Percentiles rank a stretch among this genome's conserved stretches.
phyloP scores from a whole-genome alignment of 1,140 invertebrate species.

The Octopus bimaculoides region DNA sequence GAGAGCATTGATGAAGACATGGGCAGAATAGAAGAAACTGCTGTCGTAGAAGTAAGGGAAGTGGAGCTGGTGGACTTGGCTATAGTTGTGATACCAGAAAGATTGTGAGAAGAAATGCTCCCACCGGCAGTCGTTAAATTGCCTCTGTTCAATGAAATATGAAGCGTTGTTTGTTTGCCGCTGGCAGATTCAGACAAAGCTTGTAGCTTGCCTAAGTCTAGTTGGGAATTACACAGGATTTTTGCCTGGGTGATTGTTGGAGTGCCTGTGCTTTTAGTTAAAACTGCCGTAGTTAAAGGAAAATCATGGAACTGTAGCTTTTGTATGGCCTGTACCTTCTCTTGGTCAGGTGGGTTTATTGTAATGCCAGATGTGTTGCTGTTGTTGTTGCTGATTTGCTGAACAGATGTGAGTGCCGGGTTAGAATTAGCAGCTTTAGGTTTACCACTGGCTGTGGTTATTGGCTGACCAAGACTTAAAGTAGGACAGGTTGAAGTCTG shows the following conservation, averaged over 20 bases:
- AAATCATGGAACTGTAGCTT: slow-evolving; percentile 47
- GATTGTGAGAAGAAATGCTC: not conserved
- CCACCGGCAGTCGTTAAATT: not conserved
- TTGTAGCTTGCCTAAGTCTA: slow-evolving; percentile 16
- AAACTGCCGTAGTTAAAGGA: slow-evolving; percentile 36
- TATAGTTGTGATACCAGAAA: not conserved
- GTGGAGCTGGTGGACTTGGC: not conserved
- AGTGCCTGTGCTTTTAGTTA: slow-evolving; percentile 18
- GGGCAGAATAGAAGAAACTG: slow-evolving; percentile 3
- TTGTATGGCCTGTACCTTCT: slow-evolving; percentile 36
- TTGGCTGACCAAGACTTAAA: not conserved
- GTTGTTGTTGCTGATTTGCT: not conserved
- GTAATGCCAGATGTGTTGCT: not conserved
- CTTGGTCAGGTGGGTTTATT: slow-evolving; percentile 20
- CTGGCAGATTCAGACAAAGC: slow-evolving; percentile 1
- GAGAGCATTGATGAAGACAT: too few species aligned
- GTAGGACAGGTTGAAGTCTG: slow-evolving; percentile 16
- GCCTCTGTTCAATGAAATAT: slow-evolving; percentile 11
- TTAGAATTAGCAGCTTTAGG: not conserved
- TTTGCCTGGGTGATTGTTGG: slow-evolving; percentile 18
- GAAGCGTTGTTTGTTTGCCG: slow-evolving; percentile 10
- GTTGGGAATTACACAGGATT: slow-evolving; percentile 15
- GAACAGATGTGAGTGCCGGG: slow-evolving; percentile 13
- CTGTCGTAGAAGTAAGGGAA: not conserved
- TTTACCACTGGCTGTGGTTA: slow-evolving; percentile 7